Conservation (phyloP, 2,113 vertebrate genomes). For the Tachycineta bicolor region DNA sequence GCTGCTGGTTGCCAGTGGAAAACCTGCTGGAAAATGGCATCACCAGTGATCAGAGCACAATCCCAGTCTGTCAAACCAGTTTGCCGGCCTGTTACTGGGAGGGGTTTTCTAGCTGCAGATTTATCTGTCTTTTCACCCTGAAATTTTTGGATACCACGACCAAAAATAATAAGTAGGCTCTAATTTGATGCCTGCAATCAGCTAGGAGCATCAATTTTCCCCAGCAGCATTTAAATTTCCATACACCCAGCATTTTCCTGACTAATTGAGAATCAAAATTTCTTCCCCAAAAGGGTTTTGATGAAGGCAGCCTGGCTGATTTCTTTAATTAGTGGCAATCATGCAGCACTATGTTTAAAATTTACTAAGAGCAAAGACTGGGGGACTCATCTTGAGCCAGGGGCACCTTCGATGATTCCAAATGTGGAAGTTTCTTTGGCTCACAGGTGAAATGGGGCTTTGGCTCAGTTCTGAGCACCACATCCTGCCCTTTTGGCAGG, state of each 20-base stretch:
- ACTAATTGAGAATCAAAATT: not conserved
- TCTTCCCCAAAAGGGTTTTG: not conserved
- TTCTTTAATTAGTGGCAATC: slow-evolving; percentile 6
- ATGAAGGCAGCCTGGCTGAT: not conserved
- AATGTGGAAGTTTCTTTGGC: not conserved
- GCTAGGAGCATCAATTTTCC: not conserved
- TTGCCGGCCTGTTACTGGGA: not conserved
- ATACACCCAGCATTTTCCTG: not conserved
- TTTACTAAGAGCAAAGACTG: not conserved
- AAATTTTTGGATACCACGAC: not conserved
- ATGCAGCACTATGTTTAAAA: not conserved
- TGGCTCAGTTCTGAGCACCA: accelerated
- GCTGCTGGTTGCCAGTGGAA: not conserved
- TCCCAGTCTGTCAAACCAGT: not conserved
- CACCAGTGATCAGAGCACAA: not conserved
- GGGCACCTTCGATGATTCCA: not conserved
- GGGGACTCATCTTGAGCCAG: not conserved
- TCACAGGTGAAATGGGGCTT: not conserved
- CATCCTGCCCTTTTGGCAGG: not conserved
- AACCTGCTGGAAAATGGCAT: not conserved
- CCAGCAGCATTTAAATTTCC: not conserved
- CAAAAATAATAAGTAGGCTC: not conserved
- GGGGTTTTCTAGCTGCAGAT: not conserved
- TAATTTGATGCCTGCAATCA: not conserved
- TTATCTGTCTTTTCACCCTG: not conserved